These are phyloP conservation scores for Synanthedon formicaeformis DNA, from an alignment of 2,888 invertebrate genomes.

Conservation along the genomic window DNA sequence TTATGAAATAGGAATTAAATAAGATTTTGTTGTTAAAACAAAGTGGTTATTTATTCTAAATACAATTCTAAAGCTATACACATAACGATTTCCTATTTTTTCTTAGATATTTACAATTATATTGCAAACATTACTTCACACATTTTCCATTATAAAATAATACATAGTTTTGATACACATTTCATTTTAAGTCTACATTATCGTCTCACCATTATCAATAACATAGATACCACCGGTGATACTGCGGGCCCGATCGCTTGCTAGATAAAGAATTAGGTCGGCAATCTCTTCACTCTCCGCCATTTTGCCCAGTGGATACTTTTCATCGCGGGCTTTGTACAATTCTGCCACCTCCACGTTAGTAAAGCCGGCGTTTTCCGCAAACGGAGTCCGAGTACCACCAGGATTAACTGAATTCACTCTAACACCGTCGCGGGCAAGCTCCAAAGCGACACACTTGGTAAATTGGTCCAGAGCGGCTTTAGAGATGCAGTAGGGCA, in stretches of 20 bases:
- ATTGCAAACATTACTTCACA: neutral
- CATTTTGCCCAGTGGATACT: constrained; percentile 88
- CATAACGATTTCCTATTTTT: neutral
- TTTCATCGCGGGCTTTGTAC: constrained; percentile 80
- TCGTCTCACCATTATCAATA: constrained; percentile 58
- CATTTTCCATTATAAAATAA: neutral
- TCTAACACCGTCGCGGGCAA: constrained; percentile 80
- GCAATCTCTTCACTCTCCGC: constrained; percentile 89
- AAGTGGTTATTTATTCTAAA: too few relatives aligned
- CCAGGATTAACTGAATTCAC: constrained; percentile 95
- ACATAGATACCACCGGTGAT: constrained; percentile 81
- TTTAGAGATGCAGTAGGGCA: constrained; percentile 93
- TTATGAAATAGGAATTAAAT: too few relatives aligned
- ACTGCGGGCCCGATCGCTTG: constrained; percentile 86
- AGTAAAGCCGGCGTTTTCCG: constrained; percentile 76
- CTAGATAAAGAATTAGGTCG: constrained; percentile 88
- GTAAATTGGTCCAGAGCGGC: constrained; percentile 95
- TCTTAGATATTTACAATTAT: neutral
- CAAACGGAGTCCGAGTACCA: constrained; percentile 80
- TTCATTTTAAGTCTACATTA: constrained; percentile 21
- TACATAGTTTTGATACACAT: neutral
- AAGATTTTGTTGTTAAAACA: neutral
- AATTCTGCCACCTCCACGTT: constrained; percentile 73
- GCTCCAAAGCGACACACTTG: constrained; percentile 85
- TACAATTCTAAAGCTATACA: too few relatives aligned